Percentiles rank a stretch among this genome's conserved stretches.
These are phyloP conservation scores for Ptychodera flava DNA, from an alignment of 35 echinoderm and acorn worm genomes.

Conservation along the genomic window DNA sequence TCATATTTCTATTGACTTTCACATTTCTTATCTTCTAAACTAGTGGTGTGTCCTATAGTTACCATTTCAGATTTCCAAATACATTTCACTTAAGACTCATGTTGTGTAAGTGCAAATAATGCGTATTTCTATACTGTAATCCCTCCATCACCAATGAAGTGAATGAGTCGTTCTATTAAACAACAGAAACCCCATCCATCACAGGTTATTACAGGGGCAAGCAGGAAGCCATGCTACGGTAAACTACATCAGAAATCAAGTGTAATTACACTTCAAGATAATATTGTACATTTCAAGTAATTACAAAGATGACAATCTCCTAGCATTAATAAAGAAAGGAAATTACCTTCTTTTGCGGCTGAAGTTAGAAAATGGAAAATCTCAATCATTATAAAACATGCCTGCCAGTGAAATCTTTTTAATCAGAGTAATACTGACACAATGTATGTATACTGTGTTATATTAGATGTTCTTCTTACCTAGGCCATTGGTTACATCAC, in stretches of 20 bases:
- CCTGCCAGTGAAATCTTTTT: background rate
- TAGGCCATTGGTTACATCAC: conserved; percentile 21
- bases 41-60: no score
- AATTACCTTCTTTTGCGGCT: background rate
- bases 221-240: background rate
- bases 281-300: background rate
- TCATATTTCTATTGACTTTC: no score
- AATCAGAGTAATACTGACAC: background rate
- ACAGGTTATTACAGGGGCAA: background rate
- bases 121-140: no score
- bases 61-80: no score
- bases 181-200: background rate
- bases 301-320: background rate
- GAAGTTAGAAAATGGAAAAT: background rate
- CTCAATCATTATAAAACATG: background rate
- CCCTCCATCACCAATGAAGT: no score
- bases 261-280: background rate
- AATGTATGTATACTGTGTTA: background rate
- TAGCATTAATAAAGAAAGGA: background rate
- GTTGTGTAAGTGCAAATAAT: no score
- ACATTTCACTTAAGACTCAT: no score
- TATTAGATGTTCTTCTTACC: background rate
- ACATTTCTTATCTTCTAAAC: no score
- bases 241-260: background rate
- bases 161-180: no score